A percentile compares a stretch with the other conserved stretches of the same genome.
Evolutionary conservation across 2,888 invertebrate genomes (phyloP).

Genomic region (Pachliopta kotzebuea): DNA sequence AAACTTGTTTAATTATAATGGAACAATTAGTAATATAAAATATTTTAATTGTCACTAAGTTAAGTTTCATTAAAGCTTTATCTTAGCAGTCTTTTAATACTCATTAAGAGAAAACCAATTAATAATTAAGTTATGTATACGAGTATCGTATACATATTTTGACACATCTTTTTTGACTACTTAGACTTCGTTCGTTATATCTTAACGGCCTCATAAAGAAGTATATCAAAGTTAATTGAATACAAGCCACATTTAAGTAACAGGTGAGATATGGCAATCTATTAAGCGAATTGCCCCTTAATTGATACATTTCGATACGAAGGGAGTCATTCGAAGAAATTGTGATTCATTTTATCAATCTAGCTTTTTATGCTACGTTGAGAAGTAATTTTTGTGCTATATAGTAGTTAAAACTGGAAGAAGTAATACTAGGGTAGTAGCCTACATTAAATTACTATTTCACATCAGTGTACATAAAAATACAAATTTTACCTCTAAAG

Average conservation of each 20-base stretch:
- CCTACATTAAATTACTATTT: not conserved
- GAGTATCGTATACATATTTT: not conserved
- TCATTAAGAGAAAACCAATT: not conserved
- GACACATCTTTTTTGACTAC: not conserved
- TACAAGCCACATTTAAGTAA: constrained; percentile 10
- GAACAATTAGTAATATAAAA: too few relatives aligned
- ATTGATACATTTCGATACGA: constrained; percentile 51
- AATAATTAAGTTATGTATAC: too few relatives aligned
- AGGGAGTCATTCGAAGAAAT: constrained; percentile 60
- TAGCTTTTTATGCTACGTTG: constrained; percentile 28
- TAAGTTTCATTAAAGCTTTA: not conserved
- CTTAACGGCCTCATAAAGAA: not conserved
- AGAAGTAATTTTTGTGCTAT: not conserved
- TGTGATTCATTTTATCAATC: constrained; percentile 74
- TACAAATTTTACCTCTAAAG: not conserved
- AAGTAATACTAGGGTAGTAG: not conserved
- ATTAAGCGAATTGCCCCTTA: constrained; percentile 19
- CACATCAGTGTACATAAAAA: not conserved
- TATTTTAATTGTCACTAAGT: too few relatives aligned
- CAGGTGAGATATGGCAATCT: constrained; percentile 7
- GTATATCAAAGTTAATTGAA: not conserved
- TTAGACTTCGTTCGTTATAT: not conserved
- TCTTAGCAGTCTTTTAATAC: not conserved
- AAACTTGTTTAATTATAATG: too few relatives aligned
- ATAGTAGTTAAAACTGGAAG: not conserved